Base-by-base conservation (phyloP, 2,888 invertebrate species). In the Microctonus brassicae region DNA sequence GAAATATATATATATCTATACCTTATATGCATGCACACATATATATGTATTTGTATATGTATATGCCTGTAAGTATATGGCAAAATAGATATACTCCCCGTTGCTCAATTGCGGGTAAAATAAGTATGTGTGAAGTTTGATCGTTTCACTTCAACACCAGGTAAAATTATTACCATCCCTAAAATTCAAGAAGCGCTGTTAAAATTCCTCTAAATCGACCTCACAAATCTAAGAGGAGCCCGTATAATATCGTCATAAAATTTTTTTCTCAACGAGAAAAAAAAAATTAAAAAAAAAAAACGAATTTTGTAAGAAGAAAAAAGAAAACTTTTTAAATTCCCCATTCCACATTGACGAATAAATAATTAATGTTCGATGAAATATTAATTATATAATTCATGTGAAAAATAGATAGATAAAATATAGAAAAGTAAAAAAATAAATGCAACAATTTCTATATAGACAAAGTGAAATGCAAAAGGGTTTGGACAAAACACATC, bases 391-490 rank as follows among this genome's bases (percentile, higher is more conserved):
- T 29, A 5, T 29, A 29, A 29, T 29, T 29, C 29, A 29, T 5
- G 29, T 7, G 7, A 47, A 47, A 17, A 9, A 47, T 47, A 47
- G 10, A 13, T 6, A 17, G 3, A 4, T 17, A 47, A 47, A 47
- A 47, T 6, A 47, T 47, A 47, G 4, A 47, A 57, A 57, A 29
- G 26, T n/a, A 7, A 10, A 57, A 26, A 47, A n/a, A n/a, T 17
- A n/a, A 17, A 47, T 17, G 26, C 5, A 11, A 1, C 34, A 42
- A 33, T 58, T 64, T 73, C 71, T 81, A 81, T 81, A 78, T 78
- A 75, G 73, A 69, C 73, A 75, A 75, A 36, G n/a, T n/a, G 53
- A 62, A 69, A 72, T 53, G 24, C 60, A 0, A 55, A 65, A 64
- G 55, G 52, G 39, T 24, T 57, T 42, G 70, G 17, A 1, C n/a